Conservation (phyloP, 2,888 invertebrate species). For the Rhodophaea formosa region DNA sequence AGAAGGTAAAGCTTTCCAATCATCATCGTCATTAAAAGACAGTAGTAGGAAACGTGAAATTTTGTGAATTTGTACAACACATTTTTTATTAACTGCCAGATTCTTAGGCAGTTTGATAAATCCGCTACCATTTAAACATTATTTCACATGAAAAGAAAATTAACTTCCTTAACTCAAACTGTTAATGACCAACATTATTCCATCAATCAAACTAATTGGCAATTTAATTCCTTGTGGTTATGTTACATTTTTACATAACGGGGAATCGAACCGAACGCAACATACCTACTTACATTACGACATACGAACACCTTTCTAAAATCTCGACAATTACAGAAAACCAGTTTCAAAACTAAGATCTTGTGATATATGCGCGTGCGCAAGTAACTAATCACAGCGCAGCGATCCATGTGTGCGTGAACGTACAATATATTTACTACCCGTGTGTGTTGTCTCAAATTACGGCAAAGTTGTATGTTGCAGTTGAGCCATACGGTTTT, state of each 20-base stretch:
- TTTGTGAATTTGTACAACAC: too few relatives aligned
- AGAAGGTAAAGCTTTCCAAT: too few relatives aligned
- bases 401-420: conserved; percentile 24
- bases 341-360: conserved; percentile 67
- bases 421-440: conserved; percentile 22
- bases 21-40: too few relatives aligned
- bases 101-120: too few relatives aligned
- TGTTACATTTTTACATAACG: conserved; percentile 39
- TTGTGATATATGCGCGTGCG: conserved; percentile 35
- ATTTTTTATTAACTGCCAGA: too few relatives aligned
- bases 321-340: conserved; percentile 70
- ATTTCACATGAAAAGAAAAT: too few relatives aligned
- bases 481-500: conserved; percentile 32
- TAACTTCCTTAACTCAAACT: neutral
- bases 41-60: too few relatives aligned
- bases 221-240: neutral
- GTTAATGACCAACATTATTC: neutral
- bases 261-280: conserved; percentile 43
- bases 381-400: conserved; percentile 31
- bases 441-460: conserved; percentile 34
- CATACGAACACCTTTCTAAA: conserved; percentile 74
- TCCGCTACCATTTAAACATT: too few relatives aligned
- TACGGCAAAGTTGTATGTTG: conserved; percentile 26
- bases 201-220: conserved; percentile 14
- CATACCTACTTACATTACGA: conserved; percentile 52